Base-by-base conservation (phyloP, 2,113 vertebrate genomes). In the Hypomesus transpacificus region DNA sequence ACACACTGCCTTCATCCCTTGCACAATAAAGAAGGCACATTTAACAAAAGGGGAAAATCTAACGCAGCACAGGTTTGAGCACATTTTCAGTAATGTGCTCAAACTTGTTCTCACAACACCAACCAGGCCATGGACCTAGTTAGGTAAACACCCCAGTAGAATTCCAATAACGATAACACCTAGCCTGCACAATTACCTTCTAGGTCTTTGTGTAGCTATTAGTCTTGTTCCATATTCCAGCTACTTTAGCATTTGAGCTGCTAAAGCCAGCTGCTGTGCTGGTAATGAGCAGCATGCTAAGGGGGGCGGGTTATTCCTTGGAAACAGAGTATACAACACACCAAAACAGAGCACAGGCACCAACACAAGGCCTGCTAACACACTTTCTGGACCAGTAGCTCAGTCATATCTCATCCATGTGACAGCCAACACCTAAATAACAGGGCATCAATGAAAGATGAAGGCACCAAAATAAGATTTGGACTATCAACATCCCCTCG, bases 391-490 rank as follows among this genome's bases (percentile, higher is more conserved):
- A 34, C 31, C 56, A 5, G 6, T 17, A 21, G 56, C 56, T 58
- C 24, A 26, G 24, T 26, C 56, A 58, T n/a, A 3, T 75, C 75
- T 82, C 79, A 85, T 84, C 82, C 81, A 84, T 75, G 73, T 79
- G 80, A 78, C 70, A 20, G 71, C 77, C 16, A 0, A 68, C 31
- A 34, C 31, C 5, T 34, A 34, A 79, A 67, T 54, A 16, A 54
- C 4, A 14, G 14, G 53, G 14, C 53, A 16, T 79, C 81, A 56
- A 70, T 72, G 69, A 21, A 69, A 18, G 76, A 81, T 61, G 28
- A 80, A 77, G 76, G 82, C 69, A 81, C 80, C 81, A 52, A 72
- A 86, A 66, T 61, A 62, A 76, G 69, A 80, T 58, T 73, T 69
- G 75, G 77, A 83, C 73, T 31, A 20, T 26, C 24, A 1, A 39